Percentiles rank a stretch among this genome's conserved stretches.
phyloP scores from a whole-genome alignment of 1,140 invertebrate species.

The Drosophila suzukii region DNA sequence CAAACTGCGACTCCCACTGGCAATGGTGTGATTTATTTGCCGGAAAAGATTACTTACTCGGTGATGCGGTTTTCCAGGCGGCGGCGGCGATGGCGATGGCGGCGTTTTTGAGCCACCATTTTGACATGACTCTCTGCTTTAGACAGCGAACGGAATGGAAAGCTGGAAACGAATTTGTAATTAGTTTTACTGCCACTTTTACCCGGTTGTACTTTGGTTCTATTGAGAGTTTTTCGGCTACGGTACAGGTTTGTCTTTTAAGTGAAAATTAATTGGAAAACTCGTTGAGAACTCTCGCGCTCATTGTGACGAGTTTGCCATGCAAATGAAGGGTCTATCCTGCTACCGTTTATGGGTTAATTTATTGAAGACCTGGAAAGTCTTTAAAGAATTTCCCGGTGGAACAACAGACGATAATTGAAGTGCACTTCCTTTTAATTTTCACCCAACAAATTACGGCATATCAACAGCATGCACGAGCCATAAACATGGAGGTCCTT shows the following conservation, averaged over 20 bases:
- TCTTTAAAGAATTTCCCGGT: constrained; percentile 2
- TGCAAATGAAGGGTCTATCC: constrained; percentile 15
- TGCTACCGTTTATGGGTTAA: not conserved
- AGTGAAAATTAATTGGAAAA: constrained; percentile 79
- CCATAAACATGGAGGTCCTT: constrained; percentile 25
- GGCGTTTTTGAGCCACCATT: constrained; percentile 44
- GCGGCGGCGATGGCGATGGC: not conserved
- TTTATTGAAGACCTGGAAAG: not conserved
- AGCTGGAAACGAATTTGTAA: constrained; percentile 83
- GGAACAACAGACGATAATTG: constrained; percentile 57
- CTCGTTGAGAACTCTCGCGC: constrained; percentile 56
- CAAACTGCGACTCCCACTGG: constrained; percentile 29
- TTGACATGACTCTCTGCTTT: constrained; percentile 54
- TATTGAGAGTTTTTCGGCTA: constrained; percentile 46
- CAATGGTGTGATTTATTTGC: constrained; percentile 84
- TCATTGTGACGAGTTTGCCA: constrained; percentile 32
- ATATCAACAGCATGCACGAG: constrained; percentile 49
- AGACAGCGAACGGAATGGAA: constrained; percentile 71
- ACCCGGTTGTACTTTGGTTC: constrained; percentile 42
- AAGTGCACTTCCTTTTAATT: constrained; percentile 79
- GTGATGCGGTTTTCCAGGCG: constrained; percentile 41
- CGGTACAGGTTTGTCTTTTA: constrained; percentile 37
- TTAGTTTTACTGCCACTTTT: constrained; percentile 81
- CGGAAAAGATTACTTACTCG: constrained; percentile 83
- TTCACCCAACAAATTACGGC: constrained; percentile 64